A percentile compares a stretch with the other conserved stretches of the same genome.
These are phyloP conservation scores for Harmothoe impar DNA, from an alignment of 2,888 invertebrate genomes.

Conservation along the genomic window DNA sequence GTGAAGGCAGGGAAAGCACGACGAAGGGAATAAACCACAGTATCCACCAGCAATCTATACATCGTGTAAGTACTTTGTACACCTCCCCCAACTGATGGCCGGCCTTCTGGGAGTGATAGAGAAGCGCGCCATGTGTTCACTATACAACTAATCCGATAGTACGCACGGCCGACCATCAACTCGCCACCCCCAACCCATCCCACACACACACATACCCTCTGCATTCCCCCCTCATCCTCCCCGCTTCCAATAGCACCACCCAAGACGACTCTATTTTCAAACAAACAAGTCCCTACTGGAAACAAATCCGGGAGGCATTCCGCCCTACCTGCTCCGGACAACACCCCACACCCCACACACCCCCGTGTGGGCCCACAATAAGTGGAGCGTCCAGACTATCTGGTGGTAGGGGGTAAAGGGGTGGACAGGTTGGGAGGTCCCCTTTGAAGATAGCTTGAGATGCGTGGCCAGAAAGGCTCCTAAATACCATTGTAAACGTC, in stretches of 20 bases:
- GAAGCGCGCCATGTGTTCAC: slow-evolving; percentile 46
- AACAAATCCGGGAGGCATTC: slow-evolving; percentile 48
- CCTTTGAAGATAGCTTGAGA: not conserved
- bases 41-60: too few relatives aligned
- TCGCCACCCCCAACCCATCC: not conserved
- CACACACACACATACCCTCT: not conserved
- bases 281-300: slow-evolving; percentile 37
- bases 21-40: too few relatives aligned
- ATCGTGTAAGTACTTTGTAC: too few relatives aligned
- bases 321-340: not conserved
- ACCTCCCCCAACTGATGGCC: too few relatives aligned
- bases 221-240: too few relatives aligned
- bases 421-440: not conserved
- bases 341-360: not conserved
- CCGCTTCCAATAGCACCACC: not conserved
- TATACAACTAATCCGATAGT: slow-evolving; percentile 31
- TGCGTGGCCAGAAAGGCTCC: too few relatives aligned
- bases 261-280: slow-evolving; percentile 53
- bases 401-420: not conserved
- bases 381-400: not conserved
- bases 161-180: not conserved
- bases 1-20: too few relatives aligned
- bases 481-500: too few relatives aligned
- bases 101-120: not conserved
- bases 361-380: not conserved